Evolutionary conservation across 2,797 vertebrate genomes (phyloP).

Genomic region (Spheniscus humboldti): DNA sequence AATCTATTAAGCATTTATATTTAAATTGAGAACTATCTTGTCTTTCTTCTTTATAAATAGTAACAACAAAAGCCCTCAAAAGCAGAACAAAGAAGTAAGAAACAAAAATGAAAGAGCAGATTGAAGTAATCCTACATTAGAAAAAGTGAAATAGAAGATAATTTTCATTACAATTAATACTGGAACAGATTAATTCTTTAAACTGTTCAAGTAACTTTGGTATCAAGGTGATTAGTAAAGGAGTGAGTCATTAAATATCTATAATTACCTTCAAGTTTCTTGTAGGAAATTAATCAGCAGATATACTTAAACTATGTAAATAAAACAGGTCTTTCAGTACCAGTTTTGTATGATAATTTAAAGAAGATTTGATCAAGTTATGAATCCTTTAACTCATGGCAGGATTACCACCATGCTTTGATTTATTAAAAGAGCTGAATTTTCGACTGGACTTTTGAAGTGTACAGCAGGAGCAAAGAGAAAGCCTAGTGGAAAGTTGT

Average conservation of each 20-base stretch:
- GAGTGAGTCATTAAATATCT: not conserved
- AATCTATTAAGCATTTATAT: conserved; percentile 11
- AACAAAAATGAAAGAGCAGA: not conserved
- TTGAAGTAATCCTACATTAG: not conserved
- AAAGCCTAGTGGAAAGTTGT: not conserved
- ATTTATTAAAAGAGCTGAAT: not conserved
- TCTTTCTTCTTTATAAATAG: not conserved
- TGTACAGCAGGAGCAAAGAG: not conserved
- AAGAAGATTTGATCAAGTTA: not conserved
- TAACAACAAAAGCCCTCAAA: not conserved
- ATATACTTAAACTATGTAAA: not conserved
- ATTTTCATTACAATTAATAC: not conserved
- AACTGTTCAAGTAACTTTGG: not conserved
- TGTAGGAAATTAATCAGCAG: not conserved
- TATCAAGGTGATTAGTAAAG: not conserved
- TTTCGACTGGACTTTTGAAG: not conserved
- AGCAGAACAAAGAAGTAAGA: not conserved
- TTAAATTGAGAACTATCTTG: conserved; percentile 30
- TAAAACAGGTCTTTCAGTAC: not conserved
- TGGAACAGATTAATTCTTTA: not conserved
- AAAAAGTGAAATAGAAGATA: not conserved
- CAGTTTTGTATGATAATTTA: not conserved
- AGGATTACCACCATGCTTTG: not conserved
- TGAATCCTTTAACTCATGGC: not conserved
- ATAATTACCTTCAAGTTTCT: not conserved